phyloP scores from a whole-genome alignment of 2,113 vertebrate species.

The Takifugu flavidus region DNA sequence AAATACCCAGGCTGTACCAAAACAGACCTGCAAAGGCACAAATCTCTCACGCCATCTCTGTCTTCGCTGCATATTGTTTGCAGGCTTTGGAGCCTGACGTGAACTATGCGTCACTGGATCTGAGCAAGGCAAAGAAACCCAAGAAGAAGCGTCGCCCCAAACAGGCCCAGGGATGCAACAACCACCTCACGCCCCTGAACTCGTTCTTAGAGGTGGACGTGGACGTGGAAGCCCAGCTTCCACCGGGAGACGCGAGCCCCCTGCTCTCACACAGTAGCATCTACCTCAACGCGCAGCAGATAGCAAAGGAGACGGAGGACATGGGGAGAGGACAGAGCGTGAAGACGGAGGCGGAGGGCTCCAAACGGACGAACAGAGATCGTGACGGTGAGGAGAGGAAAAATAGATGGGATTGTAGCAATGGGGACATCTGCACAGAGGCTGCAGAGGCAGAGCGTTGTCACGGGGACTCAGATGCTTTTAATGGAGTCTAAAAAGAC shows the following conservation, averaged over 20 bases:
- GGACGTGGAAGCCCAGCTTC: conserved; percentile 51
- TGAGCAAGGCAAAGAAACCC: conserved; percentile 57
- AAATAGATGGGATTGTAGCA: background rate
- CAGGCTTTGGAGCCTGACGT: conserved; percentile 56
- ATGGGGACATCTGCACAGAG: conserved; percentile 7
- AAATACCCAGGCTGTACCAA: conserved; percentile 27
- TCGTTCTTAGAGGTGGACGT: conserved; percentile 45
- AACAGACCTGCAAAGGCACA: background rate
- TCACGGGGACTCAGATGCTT: background rate
- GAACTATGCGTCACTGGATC: conserved; percentile 75
- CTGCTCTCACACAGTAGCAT: conserved; percentile 72
- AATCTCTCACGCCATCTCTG: no score
- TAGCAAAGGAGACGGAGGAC: conserved; percentile 64
- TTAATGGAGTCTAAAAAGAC: background rate
- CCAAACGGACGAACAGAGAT: background rate
- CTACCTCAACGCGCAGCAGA: conserved; percentile 78
- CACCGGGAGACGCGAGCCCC: conserved; percentile 55
- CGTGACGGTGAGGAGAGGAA: conserved; percentile 11
- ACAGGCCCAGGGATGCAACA: conserved; percentile 37
- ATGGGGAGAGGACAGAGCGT: conserved; percentile 42
- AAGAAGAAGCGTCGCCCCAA: conserved; percentile 57
- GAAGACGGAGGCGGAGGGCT: conserved; percentile 17
- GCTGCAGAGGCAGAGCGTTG: conserved; percentile 2
- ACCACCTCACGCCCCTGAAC: conserved; percentile 13
- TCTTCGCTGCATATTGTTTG: no score